Conservation (phyloP, 1,140 invertebrate species). For the Ips typographus region DNA sequence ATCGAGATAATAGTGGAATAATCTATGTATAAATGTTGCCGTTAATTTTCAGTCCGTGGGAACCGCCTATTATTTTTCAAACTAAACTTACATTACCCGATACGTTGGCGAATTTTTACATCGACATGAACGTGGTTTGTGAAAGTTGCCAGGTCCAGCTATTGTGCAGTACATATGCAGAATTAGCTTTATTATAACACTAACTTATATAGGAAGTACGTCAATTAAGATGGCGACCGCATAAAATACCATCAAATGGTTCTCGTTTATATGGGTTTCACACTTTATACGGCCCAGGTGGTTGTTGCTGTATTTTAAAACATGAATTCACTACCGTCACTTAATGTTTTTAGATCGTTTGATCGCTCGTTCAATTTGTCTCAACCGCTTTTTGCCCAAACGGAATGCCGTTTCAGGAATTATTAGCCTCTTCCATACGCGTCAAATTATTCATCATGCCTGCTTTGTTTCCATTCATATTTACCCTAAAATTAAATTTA, state of each 20-base stretch:
- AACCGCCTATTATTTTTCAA: background rate
- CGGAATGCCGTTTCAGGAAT: constrained; percentile 13
- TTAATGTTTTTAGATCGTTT: constrained; percentile 1
- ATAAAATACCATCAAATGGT: background rate
- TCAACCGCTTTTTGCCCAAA: constrained; percentile 11
- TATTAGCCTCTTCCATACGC: background rate
- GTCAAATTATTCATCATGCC: no score
- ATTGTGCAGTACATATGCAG: no score
- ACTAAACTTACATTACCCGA: background rate
- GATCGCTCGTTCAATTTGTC: constrained; percentile 14
- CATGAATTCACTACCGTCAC: background rate
- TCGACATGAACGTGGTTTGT: background rate
- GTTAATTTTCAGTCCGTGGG: background rate
- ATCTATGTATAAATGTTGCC: no score
- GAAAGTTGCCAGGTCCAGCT: background rate
- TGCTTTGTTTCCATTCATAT: no score
- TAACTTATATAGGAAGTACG: no score
- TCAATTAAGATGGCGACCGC: no score
- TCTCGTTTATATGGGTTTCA: background rate
- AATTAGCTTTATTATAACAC: no score
- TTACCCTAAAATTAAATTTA: no score
- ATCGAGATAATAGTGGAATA: no score
- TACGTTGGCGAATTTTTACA: background rate
- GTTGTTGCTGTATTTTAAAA: background rate
- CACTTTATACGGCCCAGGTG: background rate